Conservation (phyloP, 2,888 invertebrate species). For the Luperina nickerlii region DNA sequence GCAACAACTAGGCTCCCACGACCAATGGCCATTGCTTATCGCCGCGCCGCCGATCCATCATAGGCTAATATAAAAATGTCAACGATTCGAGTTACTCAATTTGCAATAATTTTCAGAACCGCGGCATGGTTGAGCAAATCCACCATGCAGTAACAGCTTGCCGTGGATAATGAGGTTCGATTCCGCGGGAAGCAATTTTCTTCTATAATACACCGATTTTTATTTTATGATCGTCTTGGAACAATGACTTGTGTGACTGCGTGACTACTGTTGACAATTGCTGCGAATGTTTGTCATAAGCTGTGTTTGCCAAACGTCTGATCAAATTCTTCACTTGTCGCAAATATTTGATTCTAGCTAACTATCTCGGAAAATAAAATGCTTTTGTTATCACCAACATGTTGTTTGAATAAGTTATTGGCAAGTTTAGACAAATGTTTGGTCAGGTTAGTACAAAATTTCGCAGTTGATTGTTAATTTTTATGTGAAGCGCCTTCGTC, state of each 20-base stretch:
- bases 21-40: conserved; percentile 44
- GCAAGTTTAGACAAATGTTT: conserved; percentile 41
- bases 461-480: conserved; percentile 44
- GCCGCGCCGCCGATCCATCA: conserved; percentile 61
- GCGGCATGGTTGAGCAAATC: conserved; percentile 72
- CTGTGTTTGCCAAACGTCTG: conserved; percentile 36
- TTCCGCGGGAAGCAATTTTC: conserved; percentile 80
- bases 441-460: conserved; percentile 30
- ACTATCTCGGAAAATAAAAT: conserved; percentile 33
- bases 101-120: conserved; percentile 73
- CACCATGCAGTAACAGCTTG: conserved; percentile 74
- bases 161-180: conserved; percentile 83
- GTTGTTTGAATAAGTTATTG: conserved; percentile 47
- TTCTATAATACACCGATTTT: conserved; percentile 74
- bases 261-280: conserved; percentile 47
- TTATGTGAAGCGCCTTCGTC: conserved; percentile 18
- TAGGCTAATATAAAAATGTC: conserved; percentile 67
- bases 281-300: conserved; percentile 30
- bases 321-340: conserved; percentile 25
- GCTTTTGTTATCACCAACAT: conserved; percentile 44
- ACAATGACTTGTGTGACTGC: conserved; percentile 62
- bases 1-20: conserved; percentile 53
- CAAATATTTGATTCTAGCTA: conserved; percentile 37
- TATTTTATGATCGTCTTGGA: conserved; percentile 69
- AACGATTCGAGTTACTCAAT: conserved; percentile 74